phyloP scores from a whole-genome alignment of 2,888 invertebrate genomes.

The Slavum lentiscoides region DNA sequence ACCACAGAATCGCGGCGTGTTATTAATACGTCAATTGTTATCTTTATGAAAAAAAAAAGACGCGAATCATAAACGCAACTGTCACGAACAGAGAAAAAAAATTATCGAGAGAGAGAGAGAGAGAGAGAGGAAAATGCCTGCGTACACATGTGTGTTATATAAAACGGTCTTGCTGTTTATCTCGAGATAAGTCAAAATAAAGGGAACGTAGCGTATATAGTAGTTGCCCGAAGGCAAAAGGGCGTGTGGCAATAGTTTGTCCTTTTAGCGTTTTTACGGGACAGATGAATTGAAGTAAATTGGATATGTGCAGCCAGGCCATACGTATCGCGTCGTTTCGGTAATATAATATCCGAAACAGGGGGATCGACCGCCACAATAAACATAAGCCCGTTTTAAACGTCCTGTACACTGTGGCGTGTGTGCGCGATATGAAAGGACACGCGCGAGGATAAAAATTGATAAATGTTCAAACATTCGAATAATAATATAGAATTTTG shows the following conservation, averaged over 20 bases:
- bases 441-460: constrained; percentile 1
- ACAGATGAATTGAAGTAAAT: constrained; percentile 27
- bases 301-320: background rate
- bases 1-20: background rate
- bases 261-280: background rate
- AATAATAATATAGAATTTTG: background rate
- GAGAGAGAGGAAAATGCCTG: background rate
- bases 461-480: constrained; percentile 10
- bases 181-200: background rate
- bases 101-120: background rate
- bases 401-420: too few species aligned
- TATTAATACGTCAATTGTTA: background rate
- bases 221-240: constrained; percentile 20
- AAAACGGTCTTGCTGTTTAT: constrained; percentile 11
- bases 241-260: too few species aligned
- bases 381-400: constrained; percentile 14
- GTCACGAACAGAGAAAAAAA: background rate
- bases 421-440: constrained; percentile 17
- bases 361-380: constrained; percentile 22
- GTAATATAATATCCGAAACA: constrained; percentile 25
- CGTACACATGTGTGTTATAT: background rate
- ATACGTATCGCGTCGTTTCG: background rate
- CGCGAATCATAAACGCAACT: background rate
- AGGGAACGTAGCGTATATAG: background rate
- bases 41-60: background rate